A percentile compares a stretch with the other conserved stretches of the same genome.
Conservation (phyloP, 1,140 invertebrate genomes). For the Ephestia elutella region DNA sequence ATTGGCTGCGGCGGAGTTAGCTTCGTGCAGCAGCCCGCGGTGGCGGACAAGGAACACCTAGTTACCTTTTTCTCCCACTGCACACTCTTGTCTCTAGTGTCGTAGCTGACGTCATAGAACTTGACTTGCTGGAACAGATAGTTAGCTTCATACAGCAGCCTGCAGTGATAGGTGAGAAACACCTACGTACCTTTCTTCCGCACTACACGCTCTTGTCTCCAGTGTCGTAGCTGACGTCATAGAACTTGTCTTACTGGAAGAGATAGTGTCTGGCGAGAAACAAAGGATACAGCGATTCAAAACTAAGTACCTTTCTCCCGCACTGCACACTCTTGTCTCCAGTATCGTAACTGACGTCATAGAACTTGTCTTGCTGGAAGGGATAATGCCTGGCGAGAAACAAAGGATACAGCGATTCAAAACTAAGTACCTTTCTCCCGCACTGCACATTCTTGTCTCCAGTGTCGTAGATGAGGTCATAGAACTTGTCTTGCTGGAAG, state of each 20-base stretch:
- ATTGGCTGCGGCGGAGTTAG: constrained; percentile 86
- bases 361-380: constrained; percentile 95
- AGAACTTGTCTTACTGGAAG: constrained; percentile 95
- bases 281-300: constrained; percentile 88
- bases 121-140: constrained; percentile 96
- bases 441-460: constrained; percentile 96
- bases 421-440: too few relatives aligned
- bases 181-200: constrained; percentile 84
- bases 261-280: constrained; percentile 86
- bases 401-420: constrained; percentile 88
- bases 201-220: constrained; percentile 96
- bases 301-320: constrained; percentile 83
- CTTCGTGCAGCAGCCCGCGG: constrained; percentile 80
- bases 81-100: constrained; percentile 94
- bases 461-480: constrained; percentile 91
- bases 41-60: constrained; percentile 53
- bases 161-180: constrained; percentile 80
- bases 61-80: constrained; percentile 91
- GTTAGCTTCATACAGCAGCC: constrained; percentile 83
- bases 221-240: constrained; percentile 91
- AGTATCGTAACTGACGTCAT: constrained; percentile 91
- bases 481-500: constrained; percentile 95
- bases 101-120: constrained; percentile 91
- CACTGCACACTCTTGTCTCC: constrained; percentile 96
- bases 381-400: constrained; percentile 86